These are phyloP conservation scores for Cossypha heuglini DNA, from an alignment of 2,797 vertebrate genomes.

Conservation along the genomic window DNA sequence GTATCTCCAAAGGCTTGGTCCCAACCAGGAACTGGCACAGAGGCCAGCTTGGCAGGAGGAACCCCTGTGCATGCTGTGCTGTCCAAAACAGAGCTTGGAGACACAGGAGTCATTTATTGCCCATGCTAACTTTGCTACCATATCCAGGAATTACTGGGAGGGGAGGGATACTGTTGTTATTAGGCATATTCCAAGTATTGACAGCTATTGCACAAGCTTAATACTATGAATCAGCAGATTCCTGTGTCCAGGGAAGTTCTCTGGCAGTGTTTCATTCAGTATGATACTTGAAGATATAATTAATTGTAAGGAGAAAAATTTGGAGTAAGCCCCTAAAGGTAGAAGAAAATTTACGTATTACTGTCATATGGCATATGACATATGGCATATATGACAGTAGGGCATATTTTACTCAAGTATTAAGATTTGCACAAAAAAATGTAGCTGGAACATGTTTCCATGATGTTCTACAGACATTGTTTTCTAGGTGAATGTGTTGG, in stretches of 20 bases:
- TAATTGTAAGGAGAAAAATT: not conserved
- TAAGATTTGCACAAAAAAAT: not conserved
- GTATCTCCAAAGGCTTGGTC: not conserved
- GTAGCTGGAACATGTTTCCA: not conserved
- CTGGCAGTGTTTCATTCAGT: not conserved
- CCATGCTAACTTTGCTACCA: not conserved
- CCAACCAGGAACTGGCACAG: not conserved
- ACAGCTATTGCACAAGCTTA: not conserved
- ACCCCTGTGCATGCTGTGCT: rapidly evolving
- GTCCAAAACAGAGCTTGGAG: not conserved
- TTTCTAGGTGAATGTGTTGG: not conserved
- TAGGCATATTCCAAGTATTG: not conserved
- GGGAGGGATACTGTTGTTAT: not conserved
- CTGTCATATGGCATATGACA: not conserved
- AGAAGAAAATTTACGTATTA: not conserved
- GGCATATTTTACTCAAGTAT: not conserved
- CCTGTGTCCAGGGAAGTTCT: not conserved
- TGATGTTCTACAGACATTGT: not conserved
- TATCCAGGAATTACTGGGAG: not conserved
- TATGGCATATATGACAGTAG: too few relatives aligned
- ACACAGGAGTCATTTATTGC: too few relatives aligned
- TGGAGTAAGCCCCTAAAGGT: not conserved
- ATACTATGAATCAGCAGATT: not conserved
- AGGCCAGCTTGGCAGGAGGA: not conserved
- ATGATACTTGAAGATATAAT: not conserved